Percentiles rank a stretch among this genome's conserved stretches.
Conservation (phyloP, 1,140 invertebrate genomes). For the Drosophila bifasciata region DNA sequence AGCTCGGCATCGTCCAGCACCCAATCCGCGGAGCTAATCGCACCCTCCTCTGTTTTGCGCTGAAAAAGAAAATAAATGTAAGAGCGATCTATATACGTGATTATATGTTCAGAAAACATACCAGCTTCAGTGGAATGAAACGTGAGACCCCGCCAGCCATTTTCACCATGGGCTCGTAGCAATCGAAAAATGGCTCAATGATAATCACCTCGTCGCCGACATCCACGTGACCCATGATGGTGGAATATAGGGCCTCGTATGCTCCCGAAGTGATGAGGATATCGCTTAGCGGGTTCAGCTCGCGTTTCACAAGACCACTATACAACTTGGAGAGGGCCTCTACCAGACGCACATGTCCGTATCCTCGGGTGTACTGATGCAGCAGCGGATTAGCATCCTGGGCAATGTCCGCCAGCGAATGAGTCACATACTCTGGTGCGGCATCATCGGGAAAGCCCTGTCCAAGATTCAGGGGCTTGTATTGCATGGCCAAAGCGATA, state of each 20-base stretch:
- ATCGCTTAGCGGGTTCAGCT: slow-evolving; percentile 93
- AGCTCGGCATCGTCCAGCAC: slow-evolving; percentile 93
- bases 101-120: slow-evolving; percentile 69
- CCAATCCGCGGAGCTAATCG: slow-evolving; percentile 93
- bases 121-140: slow-evolving; percentile 94
- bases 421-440: slow-evolving; percentile 92
- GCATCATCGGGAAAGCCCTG: slow-evolving; percentile 99
- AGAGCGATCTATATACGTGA: neutral
- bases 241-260: slow-evolving; percentile 95
- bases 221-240: slow-evolving; percentile 93
- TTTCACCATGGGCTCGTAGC: slow-evolving; percentile 97
- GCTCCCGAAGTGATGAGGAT: slow-evolving; percentile 95
- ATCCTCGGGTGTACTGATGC: slow-evolving; percentile 96
- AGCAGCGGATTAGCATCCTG: slow-evolving; percentile 89
- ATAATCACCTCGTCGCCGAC: slow-evolving; percentile 97
- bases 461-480: slow-evolving; percentile 97
- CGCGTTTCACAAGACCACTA: slow-evolving; percentile 89
- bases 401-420: slow-evolving; percentile 90
- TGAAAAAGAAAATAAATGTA: slow-evolving; percentile 5
- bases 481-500: slow-evolving; percentile 92
- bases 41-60: slow-evolving; percentile 61
- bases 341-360: slow-evolving; percentile 95
- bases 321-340: slow-evolving; percentile 94
- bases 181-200: slow-evolving; percentile 99
- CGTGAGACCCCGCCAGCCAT: slow-evolving; percentile 93